Percentiles rank a stretch among this genome's conserved stretches.
These are phyloP conservation scores for Rhegmatorhina hoffmannsi DNA, from an alignment of 2,113 vertebrate genomes.

Conservation along the genomic window DNA sequence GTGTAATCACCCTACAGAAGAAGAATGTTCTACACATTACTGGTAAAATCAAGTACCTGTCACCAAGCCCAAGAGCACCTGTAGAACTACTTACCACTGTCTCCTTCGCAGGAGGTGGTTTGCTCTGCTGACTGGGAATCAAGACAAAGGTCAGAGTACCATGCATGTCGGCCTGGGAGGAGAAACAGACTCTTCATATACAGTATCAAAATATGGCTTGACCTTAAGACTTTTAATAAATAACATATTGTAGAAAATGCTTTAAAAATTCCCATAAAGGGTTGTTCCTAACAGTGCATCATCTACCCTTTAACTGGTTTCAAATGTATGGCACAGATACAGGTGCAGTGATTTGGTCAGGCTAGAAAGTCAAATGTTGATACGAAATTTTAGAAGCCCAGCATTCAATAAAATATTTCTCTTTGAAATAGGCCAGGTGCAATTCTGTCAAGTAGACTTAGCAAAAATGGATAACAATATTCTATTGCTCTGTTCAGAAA, in stretches of 20 bases:
- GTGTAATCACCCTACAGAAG: background rate
- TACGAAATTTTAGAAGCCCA: background rate
- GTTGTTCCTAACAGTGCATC: background rate
- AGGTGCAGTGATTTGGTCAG: background rate
- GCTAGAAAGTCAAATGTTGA: background rate
- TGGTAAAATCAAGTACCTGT: background rate
- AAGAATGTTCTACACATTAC: background rate
- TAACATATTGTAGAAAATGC: background rate
- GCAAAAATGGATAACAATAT: background rate
- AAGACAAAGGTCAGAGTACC: slow-evolving; percentile 94
- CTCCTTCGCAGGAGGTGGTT: slow-evolving; percentile 83
- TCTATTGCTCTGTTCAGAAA: background rate
- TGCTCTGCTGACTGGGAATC: slow-evolving; percentile 90
- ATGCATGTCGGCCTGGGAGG: slow-evolving; percentile 90
- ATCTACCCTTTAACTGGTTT: background rate
- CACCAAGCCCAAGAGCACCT: background rate
- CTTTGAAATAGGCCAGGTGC: background rate
- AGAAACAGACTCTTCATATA: slow-evolving; percentile 19
- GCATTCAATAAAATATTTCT: background rate
- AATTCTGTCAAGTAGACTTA: background rate
- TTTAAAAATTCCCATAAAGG: background rate
- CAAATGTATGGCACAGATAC: background rate
- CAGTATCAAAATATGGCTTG: background rate
- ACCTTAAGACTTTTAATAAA: background rate
- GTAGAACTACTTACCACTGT: slow-evolving; percentile 87